Evolutionary conservation across 2,113 vertebrate species (phyloP).

Genomic region (Muntiacus reevesi): DNA sequence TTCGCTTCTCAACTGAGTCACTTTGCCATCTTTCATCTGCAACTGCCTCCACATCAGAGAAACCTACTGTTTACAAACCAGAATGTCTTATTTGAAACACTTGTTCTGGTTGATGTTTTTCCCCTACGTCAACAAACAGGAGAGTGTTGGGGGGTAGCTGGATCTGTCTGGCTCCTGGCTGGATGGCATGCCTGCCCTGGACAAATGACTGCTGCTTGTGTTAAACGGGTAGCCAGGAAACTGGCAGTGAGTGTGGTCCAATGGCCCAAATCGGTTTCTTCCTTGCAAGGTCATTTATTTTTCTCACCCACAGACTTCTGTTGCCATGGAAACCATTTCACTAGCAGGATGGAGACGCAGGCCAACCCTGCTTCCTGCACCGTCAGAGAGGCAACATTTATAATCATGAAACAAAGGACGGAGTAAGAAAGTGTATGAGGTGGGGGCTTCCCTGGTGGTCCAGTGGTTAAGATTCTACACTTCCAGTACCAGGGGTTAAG

Average conservation of each 20-base stretch:
- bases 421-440: not conserved
- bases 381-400: not conserved
- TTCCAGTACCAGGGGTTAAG: not conserved
- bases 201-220: not conserved
- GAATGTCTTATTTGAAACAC: not conserved
- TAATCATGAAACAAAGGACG: not conserved
- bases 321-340: conserved; percentile 1
- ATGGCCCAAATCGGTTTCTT: conserved; percentile 27
- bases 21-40: not conserved
- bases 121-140: not conserved
- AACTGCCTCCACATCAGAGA: not conserved
- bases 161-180: not conserved
- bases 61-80: not conserved
- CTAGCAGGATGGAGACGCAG: not conserved
- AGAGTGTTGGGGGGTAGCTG: not conserved
- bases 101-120: not conserved
- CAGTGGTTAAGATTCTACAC: not conserved
- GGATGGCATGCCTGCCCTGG: fast-evolving
- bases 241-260: not conserved
- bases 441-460: not conserved
- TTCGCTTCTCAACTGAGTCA: not conserved
- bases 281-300: conserved; percentile 14
- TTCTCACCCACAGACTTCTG: not conserved
- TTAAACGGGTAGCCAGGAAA: not conserved
- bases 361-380: not conserved